Evolutionary conservation across 2,888 invertebrate species (phyloP), one percentile per base, ranked within the genome.

Genomic region (Dicyrtomina minuta): DNA sequence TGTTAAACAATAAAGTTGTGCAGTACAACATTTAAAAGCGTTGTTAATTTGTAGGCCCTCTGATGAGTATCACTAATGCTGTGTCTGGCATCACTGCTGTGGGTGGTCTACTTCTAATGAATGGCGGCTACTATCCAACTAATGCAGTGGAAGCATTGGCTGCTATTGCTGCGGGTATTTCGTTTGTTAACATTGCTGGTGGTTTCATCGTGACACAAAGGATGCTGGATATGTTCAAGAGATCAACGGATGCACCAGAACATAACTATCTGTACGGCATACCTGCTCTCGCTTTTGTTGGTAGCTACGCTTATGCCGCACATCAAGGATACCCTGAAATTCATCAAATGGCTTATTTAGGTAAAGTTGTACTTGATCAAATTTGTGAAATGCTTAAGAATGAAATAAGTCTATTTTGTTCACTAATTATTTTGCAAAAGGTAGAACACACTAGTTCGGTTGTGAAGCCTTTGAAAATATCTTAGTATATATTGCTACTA

Each of bases 11-110:
- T 61, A 4, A 17, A 61, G 43, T 44, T 44, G 13, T 13, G 20
- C 15, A 24, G 8, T 64, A 26, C 24, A 3, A 8, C 33, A 33
- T 58, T 15, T 58, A 58, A 17, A 27, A 27, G 8, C 4, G 6
- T 5, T 27, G 8, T 13, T 61, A 12, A 43, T 33, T 61, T 20
- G 8, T 20, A 66, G 59, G 59, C 0, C 94, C 93, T 0, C 86
- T 94, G 27, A 94, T 94, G 93, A 92, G 92, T 0, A 93, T 94
- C 43, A 94, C 93, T 5, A 94, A 94, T 82, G 93, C 94, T 72
- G 91, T 94, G 79, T 92, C 92, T 12, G 93, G 92, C 33, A 92
- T 93, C 80, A 94, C 93, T 1, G 92, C 93, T 20, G 93, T 93
- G n/a, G 94, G 93, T 62, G 94, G 93, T 0, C 83, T 94, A 75